A percentile compares a stretch with the other conserved stretches of the same genome.
phyloP scores from a whole-genome alignment of 1,140 invertebrate genomes.

The Zaprionus ghesquierei region DNA sequence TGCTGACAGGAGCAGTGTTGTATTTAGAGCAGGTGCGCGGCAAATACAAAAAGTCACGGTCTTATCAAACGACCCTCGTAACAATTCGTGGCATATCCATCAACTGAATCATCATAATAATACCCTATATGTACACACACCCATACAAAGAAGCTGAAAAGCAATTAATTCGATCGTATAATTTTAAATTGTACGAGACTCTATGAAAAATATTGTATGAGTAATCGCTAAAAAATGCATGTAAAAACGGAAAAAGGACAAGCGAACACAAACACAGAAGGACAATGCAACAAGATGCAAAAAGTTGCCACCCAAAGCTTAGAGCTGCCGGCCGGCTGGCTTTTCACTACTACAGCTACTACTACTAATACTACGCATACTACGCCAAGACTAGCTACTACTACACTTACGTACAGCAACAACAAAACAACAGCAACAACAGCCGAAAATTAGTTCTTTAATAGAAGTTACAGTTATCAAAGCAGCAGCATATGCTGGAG shows the following conservation, averaged over 20 bases:
- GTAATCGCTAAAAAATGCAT: constrained; percentile 67
- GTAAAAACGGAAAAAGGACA: constrained; percentile 55
- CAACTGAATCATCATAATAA: background rate
- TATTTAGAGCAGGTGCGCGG: too few relatives aligned
- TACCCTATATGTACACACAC: background rate
- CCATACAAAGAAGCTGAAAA: background rate
- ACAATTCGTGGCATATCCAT: background rate
- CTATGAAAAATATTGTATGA: constrained; percentile 53
- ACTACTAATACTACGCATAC: constrained; percentile 10
- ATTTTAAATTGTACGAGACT: constrained; percentile 44
- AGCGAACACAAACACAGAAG: background rate
- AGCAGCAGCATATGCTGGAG: constrained; percentile 11
- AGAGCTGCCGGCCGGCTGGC: constrained; percentile 62
- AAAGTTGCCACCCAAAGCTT: background rate
- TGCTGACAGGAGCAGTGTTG: too few relatives aligned
- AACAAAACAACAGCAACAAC: constrained; percentile 34
- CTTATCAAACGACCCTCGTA: too few relatives aligned
- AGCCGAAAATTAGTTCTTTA: constrained; percentile 10
- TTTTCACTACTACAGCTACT: constrained; percentile 31
- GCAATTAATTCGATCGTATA: constrained; percentile 50
- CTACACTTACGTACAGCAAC: constrained; percentile 35
- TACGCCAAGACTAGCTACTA: constrained; percentile 11
- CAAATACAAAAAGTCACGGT: too few relatives aligned
- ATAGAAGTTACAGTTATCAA: constrained; percentile 23
- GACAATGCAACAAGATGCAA: constrained; percentile 6